These are phyloP conservation scores for Platygyra sinensis DNA, from an alignment of 64 coral and sea anemone genomes.

Conservation along the genomic window DNA sequence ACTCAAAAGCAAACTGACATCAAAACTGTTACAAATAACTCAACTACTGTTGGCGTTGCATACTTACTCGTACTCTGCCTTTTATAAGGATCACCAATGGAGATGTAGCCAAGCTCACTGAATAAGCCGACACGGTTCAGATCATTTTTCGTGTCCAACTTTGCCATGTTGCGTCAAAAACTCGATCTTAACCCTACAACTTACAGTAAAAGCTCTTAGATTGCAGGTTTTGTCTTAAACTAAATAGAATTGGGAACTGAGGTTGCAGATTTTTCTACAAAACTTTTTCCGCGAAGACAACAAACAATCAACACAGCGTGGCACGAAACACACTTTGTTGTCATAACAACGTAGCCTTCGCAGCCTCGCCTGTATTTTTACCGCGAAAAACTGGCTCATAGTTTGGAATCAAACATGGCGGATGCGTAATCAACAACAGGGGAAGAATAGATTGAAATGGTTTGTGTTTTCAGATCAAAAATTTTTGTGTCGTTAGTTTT, in stretches of 20 bases:
- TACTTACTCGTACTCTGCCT: constrained; percentile 71
- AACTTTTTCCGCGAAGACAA: no score
- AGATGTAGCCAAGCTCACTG: constrained; percentile 95
- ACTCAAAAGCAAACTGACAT: background rate
- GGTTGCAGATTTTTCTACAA: no score
- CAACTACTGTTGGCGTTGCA: background rate
- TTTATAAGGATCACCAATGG: constrained; percentile 93
- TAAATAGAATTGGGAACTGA: background rate
- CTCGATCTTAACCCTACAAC: background rate
- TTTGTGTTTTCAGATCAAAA: background rate
- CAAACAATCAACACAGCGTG: background rate
- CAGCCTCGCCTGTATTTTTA: background rate
- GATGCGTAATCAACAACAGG: background rate
- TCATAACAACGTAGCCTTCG: constrained; percentile 11
- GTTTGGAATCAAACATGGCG: background rate
- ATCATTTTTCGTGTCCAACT: constrained; percentile 82
- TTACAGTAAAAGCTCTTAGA: background rate
- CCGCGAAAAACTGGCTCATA: background rate
- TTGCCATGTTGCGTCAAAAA: constrained; percentile 24
- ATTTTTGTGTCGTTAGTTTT: background rate
- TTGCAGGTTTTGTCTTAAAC: background rate
- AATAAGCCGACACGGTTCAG: constrained; percentile 93
- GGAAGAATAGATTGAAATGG: background rate
- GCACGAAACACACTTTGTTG: background rate
- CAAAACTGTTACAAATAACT: background rate